Conservation (phyloP, 2,113 vertebrate genomes). For the Mustelus asterias region DNA sequence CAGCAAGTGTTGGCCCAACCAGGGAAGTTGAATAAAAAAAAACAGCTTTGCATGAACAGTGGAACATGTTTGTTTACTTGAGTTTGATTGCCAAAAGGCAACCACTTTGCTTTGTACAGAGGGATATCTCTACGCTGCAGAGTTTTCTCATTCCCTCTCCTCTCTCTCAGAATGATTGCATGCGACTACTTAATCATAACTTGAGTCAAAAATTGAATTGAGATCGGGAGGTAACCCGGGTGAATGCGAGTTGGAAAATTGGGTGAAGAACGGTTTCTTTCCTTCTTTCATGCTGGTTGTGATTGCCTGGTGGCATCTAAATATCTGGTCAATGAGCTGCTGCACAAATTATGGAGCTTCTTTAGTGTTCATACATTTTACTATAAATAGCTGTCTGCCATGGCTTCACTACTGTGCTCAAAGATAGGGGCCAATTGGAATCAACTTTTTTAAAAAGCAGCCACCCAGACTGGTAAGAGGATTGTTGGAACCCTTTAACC, state of each 20-base stretch:
- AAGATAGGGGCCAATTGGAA: not conserved
- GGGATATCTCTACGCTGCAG: not conserved
- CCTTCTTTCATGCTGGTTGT: not conserved
- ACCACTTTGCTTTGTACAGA: not conserved
- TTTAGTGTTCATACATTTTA: not conserved
- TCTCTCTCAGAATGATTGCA: not conserved
- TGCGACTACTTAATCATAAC: not conserved
- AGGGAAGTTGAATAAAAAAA: not conserved
- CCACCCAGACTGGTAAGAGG: not conserved
- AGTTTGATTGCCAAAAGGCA: not conserved
- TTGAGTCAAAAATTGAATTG: not conserved
- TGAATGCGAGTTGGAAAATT: not conserved
- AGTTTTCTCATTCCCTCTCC: not conserved
- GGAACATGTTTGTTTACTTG: not conserved
- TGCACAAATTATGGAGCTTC: not conserved
- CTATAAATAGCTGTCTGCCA: not conserved
- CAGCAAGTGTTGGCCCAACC: no score
- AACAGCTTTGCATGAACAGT: not conserved
- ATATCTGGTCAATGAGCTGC: not conserved
- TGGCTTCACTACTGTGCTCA: not conserved
- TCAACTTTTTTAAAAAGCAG: not conserved
- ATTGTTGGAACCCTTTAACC: not conserved
- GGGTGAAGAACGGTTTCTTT: not conserved
- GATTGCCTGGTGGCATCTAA: not conserved
- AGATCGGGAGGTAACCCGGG: not conserved